Evolutionary conservation across 2,797 vertebrate species (phyloP).

Genomic region (Huso huso): DNA sequence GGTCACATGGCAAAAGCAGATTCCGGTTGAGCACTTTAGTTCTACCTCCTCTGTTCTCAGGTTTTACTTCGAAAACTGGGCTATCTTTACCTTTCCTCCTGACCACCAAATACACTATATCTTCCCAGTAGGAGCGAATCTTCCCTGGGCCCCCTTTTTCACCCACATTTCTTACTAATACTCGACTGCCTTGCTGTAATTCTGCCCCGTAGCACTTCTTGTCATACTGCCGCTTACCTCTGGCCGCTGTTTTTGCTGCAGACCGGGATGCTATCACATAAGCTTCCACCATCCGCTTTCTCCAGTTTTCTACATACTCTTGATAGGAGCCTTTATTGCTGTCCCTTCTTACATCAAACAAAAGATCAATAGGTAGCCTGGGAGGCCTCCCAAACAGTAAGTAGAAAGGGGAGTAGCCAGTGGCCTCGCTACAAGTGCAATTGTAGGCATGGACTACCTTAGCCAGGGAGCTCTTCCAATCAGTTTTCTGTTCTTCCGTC

Average conservation of each 20-base stretch:
- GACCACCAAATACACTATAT: neutral
- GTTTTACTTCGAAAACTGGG: neutral
- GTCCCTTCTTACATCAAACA: too few species aligned
- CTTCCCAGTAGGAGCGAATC: neutral
- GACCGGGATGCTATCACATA: too few species aligned
- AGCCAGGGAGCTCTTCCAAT: too few species aligned
- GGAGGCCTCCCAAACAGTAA: too few species aligned
- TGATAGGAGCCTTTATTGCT: too few species aligned
- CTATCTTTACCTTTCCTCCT: conserved; percentile 4
- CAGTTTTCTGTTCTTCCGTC: too few species aligned
- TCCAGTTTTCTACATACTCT: too few species aligned
- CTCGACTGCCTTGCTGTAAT: neutral
- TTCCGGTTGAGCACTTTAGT: neutral
- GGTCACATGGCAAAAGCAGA: neutral
- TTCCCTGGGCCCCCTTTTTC: neutral
- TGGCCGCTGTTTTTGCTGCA: neutral
- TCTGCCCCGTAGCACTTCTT: neutral
- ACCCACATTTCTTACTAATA: neutral
- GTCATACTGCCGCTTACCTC: conserved; percentile 4
- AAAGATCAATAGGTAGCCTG: too few species aligned
- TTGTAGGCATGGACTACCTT: too few species aligned
- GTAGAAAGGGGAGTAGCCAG: too few species aligned
- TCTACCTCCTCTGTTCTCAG: neutral
- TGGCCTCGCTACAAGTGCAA: too few species aligned
- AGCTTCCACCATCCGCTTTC: too few species aligned